Conservation (phyloP, 2,113 vertebrate genomes). For the Eulemur macaco region DNA sequence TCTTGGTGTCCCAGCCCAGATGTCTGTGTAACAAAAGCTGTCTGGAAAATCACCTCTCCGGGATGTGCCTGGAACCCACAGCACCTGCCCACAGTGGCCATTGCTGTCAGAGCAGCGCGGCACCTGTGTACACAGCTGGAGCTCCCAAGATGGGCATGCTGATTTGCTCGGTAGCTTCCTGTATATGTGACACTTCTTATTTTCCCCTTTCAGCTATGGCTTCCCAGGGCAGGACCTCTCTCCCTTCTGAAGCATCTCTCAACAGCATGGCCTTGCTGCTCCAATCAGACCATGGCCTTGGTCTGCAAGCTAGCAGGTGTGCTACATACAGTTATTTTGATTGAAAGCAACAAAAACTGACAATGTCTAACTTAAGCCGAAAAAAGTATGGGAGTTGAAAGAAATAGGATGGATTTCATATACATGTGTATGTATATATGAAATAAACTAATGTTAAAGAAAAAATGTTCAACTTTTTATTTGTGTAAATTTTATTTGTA, state of each 20-base stretch:
- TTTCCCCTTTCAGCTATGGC: neutral
- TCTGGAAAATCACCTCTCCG: neutral
- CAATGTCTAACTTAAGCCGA: neutral
- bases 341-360: neutral
- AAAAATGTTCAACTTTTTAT: neutral
- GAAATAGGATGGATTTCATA: neutral
- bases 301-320: neutral
- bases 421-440: neutral
- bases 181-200: neutral
- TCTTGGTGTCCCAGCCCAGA: neutral
- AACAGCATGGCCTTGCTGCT: neutral
- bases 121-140: fast-evolving
- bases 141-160: neutral
- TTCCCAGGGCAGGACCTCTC: neutral
- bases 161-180: neutral
- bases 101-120: neutral
- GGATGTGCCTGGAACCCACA: neutral
- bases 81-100: neutral
- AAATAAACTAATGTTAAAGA: neutral
- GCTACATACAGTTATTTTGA: neutral
- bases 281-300: neutral
- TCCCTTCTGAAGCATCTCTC: neutral
- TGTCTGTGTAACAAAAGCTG: neutral
- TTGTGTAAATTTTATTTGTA: neutral
- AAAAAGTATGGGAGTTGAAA: too few species aligned